phyloP scores from a whole-genome alignment of 2,797 vertebrate species.

The Catostomus latipinnis region DNA sequence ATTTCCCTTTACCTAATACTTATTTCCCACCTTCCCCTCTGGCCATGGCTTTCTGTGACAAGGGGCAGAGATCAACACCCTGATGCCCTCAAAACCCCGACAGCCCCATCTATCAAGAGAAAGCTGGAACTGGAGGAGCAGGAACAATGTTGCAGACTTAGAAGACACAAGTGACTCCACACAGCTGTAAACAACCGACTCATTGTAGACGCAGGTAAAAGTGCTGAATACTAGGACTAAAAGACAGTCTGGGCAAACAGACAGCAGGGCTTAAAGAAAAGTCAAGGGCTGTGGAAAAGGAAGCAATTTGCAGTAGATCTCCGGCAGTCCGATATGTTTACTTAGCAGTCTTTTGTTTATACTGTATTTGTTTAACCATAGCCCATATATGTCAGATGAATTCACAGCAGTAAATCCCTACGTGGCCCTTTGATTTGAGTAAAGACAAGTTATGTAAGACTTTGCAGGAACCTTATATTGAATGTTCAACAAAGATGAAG shows the following conservation, averaged over 20 bases:
- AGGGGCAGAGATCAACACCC: constrained; percentile 57
- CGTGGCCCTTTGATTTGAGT: not conserved
- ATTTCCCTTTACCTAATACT: constrained; percentile 37
- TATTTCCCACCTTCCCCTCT: constrained; percentile 55
- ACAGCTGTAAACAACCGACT: constrained; percentile 28
- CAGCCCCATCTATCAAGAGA: constrained; percentile 54
- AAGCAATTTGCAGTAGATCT: not conserved
- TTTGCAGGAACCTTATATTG: not conserved
- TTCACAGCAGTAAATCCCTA: not conserved
- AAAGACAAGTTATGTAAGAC: constrained; percentile 14
- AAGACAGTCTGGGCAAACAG: constrained; percentile 12
- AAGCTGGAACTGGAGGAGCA: constrained; percentile 19
- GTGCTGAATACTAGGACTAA: constrained; percentile 27
- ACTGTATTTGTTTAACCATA: constrained; percentile 8
- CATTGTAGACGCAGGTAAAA: constrained; percentile 50
- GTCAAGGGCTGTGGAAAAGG: not conserved
- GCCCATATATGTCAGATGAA: not conserved
- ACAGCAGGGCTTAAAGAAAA: not conserved
- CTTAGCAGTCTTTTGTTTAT: too few relatives aligned
- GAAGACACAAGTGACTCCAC: constrained; percentile 21
- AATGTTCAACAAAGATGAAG: not conserved
- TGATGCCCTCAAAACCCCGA: not conserved
- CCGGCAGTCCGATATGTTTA: not conserved
- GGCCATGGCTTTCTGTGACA: constrained; percentile 50
- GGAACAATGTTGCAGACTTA: not conserved